These are phyloP conservation scores for Heliconius hewitsoni DNA, from an alignment of 1,140 invertebrate species.

Conservation along the genomic window DNA sequence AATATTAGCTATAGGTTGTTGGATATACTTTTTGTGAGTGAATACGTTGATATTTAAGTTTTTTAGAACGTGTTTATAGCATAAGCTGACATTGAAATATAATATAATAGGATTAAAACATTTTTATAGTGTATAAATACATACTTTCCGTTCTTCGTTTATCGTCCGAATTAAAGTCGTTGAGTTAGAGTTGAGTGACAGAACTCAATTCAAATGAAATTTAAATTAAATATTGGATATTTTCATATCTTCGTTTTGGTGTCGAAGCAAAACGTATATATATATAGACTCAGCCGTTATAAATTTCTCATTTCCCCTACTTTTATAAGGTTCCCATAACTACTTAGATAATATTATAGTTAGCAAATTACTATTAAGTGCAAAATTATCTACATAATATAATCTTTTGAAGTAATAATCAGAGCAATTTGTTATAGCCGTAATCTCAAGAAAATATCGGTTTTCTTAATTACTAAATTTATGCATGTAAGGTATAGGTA, in stretches of 20 bases:
- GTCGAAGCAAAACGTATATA: too few species aligned
- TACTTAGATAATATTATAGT: background rate
- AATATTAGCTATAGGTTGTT: background rate
- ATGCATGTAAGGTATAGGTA: background rate
- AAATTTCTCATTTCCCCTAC: background rate
- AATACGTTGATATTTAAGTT: background rate
- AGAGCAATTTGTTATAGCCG: background rate
- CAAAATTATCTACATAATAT: constrained; percentile 1
- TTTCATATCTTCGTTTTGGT: too few species aligned
- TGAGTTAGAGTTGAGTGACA: too few species aligned
- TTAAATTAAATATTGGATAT: too few species aligned
- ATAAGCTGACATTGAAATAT: background rate
- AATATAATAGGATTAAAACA: too few species aligned
- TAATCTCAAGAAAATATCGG: background rate
- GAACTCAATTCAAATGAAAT: too few species aligned
- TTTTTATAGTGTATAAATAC: too few species aligned
- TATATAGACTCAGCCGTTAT: background rate
- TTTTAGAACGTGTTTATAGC: background rate
- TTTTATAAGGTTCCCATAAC: background rate
- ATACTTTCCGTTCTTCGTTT: too few species aligned
- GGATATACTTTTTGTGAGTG: background rate
- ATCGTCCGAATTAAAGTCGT: too few species aligned
- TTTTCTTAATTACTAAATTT: constrained; percentile 3
- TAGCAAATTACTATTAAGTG: constrained; percentile 5
- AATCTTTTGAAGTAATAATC: constrained; percentile 2